Evolutionary conservation across 2,888 invertebrate genomes (phyloP), one percentile per base, ranked within the genome.

Genomic region (Stegana nigrithorax): DNA sequence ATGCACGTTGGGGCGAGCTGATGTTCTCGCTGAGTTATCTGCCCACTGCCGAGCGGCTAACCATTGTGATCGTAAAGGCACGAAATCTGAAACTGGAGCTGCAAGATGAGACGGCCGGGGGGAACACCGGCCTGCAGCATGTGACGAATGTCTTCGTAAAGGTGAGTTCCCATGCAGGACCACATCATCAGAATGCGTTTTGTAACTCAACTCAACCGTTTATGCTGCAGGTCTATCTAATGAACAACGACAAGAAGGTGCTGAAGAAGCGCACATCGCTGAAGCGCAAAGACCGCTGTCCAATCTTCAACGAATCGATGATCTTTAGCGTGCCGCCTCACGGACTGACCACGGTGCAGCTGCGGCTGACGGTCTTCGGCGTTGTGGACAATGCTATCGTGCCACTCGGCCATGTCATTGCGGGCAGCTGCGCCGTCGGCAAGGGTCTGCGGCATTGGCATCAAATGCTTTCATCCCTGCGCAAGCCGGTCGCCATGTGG

Each of bases 401-500:
- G 71, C 89, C 92, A n/a, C 87, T 94, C 64, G 94, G 94, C 17
- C 93, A 94, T 84, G 91, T 94, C 59, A 91, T 93, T 66, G 90
- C 93, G 14, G 93, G 93, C 23, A 89, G 91, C 39, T 89, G 90
- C 75, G 90, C 92, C 12, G 88, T 89, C 39, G 93, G 93, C 61
- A 86, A 91, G 77, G 89, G 93, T 1, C 81, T 92, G 58, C 89
- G 90, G 23, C 94, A 94, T 80, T 94, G 93, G 93, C 91, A 92
- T 80, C 93, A 93, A 86, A 94, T 94, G 93, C 87, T 94, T 81
- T 89, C 91, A 32, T 91, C 92, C 17, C 87, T 93, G 50, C 88
- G 93, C 67, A 93, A 92, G 81, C 93, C 93, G 0, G 90, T 93
- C 7, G 92, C 93, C 29, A 93, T 93, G 93, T 94, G 94, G 93